phyloP scores from a whole-genome alignment of 2,888 invertebrate species.

The Teleiodes luculella region DNA sequence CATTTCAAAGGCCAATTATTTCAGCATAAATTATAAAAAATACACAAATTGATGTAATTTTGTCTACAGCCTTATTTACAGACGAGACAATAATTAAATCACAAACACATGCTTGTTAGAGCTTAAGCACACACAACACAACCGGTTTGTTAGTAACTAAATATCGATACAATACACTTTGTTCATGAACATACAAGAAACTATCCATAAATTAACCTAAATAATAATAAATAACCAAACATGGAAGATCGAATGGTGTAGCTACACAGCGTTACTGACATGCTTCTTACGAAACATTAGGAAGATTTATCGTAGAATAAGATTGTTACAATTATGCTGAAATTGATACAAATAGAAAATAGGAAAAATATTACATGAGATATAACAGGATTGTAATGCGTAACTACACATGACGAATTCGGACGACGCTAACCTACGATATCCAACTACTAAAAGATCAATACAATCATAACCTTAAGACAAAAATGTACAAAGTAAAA shows the following conservation, averaged over 20 bases:
- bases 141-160: conserved; percentile 75
- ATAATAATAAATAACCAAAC: conserved; percentile 67
- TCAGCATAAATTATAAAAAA: conserved; percentile 74
- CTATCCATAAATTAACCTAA: conserved; percentile 62
- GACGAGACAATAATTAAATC: conserved; percentile 44
- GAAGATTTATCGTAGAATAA: background rate
- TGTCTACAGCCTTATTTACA: conserved; percentile 31
- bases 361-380: conserved; percentile 12
- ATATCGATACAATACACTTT: conserved; percentile 56
- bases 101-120: conserved; percentile 77
- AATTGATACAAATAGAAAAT: conserved; percentile 5
- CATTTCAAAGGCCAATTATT: conserved; percentile 52
- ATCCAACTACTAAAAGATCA: conserved; percentile 51
- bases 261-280: conserved; percentile 27
- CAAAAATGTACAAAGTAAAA: conserved; percentile 68
- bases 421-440: conserved; percentile 55
- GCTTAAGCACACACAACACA: conserved; percentile 76
- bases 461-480: conserved; percentile 58
- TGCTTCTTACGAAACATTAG: conserved; percentile 12
- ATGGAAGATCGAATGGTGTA: conserved; percentile 63
- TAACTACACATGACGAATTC: conserved; percentile 34
- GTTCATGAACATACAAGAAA: conserved; percentile 65
- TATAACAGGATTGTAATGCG: conserved; percentile 1
- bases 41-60: conserved; percentile 50
- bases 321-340: background rate